Base-by-base conservation (phyloP, 2,888 invertebrate species). In the Drosophila macrospina region DNA sequence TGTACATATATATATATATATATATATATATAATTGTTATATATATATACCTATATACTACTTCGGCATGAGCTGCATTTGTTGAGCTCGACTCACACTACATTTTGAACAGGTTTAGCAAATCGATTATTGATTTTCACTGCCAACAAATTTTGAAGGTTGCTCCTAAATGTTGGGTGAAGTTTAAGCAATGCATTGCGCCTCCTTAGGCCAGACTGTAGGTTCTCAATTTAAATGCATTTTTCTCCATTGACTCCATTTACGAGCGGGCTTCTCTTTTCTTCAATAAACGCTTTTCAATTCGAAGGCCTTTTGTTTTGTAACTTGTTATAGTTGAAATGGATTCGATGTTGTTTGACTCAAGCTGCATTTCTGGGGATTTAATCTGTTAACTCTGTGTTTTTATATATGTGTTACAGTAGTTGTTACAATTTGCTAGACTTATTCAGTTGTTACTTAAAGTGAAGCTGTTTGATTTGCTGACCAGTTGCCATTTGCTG, bases 91-190 rank as follows among this genome's bases (percentile, higher is more conserved):
- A 52, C 69, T 67, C 79, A 67, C 57, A 59, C 74, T 64, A 54
- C 15, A 56, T 56, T 78, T 70, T 64, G 39, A 37, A 37, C 63
- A 48, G 20, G 74, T 34, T 67, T 32, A 24, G 68, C 68, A 52
- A 82, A 83, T 83, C 82, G 83, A 83, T 83, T 83, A 83, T 83
- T 74, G 88, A 82, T 85, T 85, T 74, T 65, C 62, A 55, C 42
- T 54, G 45, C 66, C 70, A 74, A 69, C 72, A 71, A 70, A 34
- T 78, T 75, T 78, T 71, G 64, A 71, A 80, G 81, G 81, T 75
- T 80, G 70, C 67, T 62, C 57, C 57, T n/a, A 42, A 61, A 54
- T 54, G 47, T 61, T 56, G 78, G 63, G 52, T 48, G 63, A 72
- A 56, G 52, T 56, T 71, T 60, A 44, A 41, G 42, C 55, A 15